phyloP scores from a whole-genome alignment of 2,888 invertebrate species.

The Masnerella sp. region DNA sequence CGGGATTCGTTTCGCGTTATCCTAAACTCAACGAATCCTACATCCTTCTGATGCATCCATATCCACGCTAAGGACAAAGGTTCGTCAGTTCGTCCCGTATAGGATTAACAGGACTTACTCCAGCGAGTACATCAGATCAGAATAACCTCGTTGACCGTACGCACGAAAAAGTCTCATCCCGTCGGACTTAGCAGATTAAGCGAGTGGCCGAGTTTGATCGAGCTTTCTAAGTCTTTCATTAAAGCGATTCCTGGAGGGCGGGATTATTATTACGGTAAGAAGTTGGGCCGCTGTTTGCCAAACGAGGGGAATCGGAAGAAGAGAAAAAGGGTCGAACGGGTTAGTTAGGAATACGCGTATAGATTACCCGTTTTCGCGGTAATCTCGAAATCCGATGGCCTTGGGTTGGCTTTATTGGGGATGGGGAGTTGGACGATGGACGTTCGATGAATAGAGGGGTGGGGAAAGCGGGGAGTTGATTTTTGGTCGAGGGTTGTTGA shows the following conservation, averaged over 20 bases:
- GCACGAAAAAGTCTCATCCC: constrained; percentile 66
- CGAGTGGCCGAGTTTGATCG: constrained; percentile 76
- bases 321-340: constrained; percentile 69
- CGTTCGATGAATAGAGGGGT: constrained; percentile 49
- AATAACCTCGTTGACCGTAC: constrained; percentile 62
- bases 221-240: constrained; percentile 71
- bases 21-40: constrained; percentile 46
- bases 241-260: constrained; percentile 69
- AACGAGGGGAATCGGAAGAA: constrained; percentile 69
- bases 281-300: constrained; percentile 74
- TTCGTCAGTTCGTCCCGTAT: constrained; percentile 69
- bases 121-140: constrained; percentile 60
- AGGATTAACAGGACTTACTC: constrained; percentile 69
- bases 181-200: constrained; percentile 75
- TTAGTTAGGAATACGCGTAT: constrained; percentile 51
- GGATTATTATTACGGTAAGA: constrained; percentile 75
- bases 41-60: too few relatives aligned
- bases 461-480: too few relatives aligned
- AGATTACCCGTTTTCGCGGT: constrained; percentile 42
- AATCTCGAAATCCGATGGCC: constrained; percentile 53
- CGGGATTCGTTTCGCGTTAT: constrained; percentile 29
- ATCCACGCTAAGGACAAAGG: too few relatives aligned
- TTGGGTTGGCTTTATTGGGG: constrained; percentile 54
- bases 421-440: constrained; percentile 51
- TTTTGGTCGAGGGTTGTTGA: too few relatives aligned